Evolutionary conservation across 1,140 invertebrate genomes (phyloP), one percentile per base, ranked within the genome.

Genomic region (Drosophila sp.): DNA sequence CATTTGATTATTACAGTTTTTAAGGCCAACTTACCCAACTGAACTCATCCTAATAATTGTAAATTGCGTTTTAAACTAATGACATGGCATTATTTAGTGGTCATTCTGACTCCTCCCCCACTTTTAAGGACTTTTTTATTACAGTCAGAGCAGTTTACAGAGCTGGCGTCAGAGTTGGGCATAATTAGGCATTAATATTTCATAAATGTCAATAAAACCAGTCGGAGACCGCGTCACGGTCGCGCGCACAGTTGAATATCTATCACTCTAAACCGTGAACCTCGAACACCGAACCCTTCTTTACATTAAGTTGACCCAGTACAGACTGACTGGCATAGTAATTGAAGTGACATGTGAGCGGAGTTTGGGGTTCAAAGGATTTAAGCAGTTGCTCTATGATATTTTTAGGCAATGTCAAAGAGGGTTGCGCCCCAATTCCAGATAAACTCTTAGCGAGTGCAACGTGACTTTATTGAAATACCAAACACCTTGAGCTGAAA

Each of bases 161-260:
- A 11, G 36, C 36, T 36, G 27, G 53, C 45, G 46, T 67, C 63
- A 72, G 36, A 58, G 51, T 69, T 34, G 41, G 70, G 78, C 82
- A 79, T 87, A 86, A 86, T 86, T 86, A 87, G 78, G 72, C 82
- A 86, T 86, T 87, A 87, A 87, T 87, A 82, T 87, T 86, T 86
- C 75, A 86, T 86, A 72, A 76, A 81, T 67, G 78, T 70, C 71
- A 87, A 86, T 86, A 87, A 87, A 45, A 45, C 11, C 43, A 51
- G 18, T 36, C 25, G 32, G 54, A 32, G 50, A 70, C 40, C 36
- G 66, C 50, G 57, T 51, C 46, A 61, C 27, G 63, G 53, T 34
- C 9, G n/a, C 53, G 32, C 14, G 48, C 46, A 40, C 59, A 50
- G 13, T 18, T 2, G 40, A 16, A n/a, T 38, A 11, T 36, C 43